Percentiles rank a stretch among this genome's conserved stretches.
Conservation (phyloP, 2,113 vertebrate genomes). For the Pedionomus torquatus region DNA sequence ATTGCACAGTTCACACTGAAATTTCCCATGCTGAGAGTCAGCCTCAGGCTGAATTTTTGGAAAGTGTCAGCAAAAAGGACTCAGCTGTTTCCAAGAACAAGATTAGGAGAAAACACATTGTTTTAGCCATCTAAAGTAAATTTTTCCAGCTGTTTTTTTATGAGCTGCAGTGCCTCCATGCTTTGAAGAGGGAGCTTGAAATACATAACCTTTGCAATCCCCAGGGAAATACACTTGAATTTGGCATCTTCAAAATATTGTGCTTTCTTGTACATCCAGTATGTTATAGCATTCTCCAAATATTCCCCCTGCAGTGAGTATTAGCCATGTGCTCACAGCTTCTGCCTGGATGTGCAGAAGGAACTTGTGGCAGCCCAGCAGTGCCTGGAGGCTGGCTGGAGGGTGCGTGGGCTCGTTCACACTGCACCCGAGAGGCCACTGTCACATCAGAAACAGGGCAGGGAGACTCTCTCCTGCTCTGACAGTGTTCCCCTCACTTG, state of each 20-base stretch:
- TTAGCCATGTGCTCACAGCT: not conserved
- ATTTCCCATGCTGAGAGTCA: slow-evolving; percentile 62
- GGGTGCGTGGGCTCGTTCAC: not conserved
- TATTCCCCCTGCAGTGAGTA: not conserved
- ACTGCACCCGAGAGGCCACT: not conserved
- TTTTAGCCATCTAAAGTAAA: slow-evolving; percentile 38
- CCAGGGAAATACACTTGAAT: not conserved
- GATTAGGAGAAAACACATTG: slow-evolving; percentile 57
- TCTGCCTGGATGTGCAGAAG: not conserved
- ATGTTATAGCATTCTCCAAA: not conserved
- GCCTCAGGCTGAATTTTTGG: slow-evolving; percentile 25
- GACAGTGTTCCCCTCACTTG: not conserved
- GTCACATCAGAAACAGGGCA: not conserved
- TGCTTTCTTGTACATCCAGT: not conserved
- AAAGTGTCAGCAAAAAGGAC: slow-evolving; percentile 57
- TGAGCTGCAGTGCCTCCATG: not conserved
- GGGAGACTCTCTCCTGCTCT: not conserved
- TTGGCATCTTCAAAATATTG: not conserved
- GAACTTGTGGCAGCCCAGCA: not conserved
- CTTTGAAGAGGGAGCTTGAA: slow-evolving; percentile 36
- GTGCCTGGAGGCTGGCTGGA: fast-evolving
- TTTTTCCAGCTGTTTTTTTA: slow-evolving; percentile 41
- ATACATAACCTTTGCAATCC: not conserved
- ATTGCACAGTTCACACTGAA: slow-evolving; percentile 18
- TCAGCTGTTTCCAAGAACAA: slow-evolving; percentile 57